A percentile compares a stretch with the other conserved stretches of the same genome.
Evolutionary conservation across 2,113 vertebrate species (phyloP).

Genomic region (Callipepla squamata): DNA sequence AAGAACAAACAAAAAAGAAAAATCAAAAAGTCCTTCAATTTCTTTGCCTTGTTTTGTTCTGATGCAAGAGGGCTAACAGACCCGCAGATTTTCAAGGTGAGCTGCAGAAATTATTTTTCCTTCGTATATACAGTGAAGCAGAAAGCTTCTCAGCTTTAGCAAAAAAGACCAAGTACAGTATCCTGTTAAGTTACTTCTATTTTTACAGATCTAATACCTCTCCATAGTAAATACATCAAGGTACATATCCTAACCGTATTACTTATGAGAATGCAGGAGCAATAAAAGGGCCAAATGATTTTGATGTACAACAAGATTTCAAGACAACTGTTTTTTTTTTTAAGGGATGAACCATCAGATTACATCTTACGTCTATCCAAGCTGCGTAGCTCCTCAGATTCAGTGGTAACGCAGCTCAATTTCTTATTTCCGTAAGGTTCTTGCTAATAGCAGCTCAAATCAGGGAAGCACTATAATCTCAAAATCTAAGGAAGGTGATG

Average conservation of each 20-base stretch:
- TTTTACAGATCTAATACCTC: not conserved
- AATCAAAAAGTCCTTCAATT: not conserved
- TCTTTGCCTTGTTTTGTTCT: not conserved
- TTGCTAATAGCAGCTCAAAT: not conserved
- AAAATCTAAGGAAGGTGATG: not conserved
- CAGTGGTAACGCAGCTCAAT: not conserved
- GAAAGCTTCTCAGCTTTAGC: not conserved
- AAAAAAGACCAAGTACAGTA: not conserved
- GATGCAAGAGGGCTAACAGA: not conserved
- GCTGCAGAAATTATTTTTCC: not conserved
- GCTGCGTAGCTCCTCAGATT: not conserved
- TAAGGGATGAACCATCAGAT: not conserved
- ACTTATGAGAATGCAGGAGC: accelerated
- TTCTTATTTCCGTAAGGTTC: not conserved
- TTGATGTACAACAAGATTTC: accelerated
- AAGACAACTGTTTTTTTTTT: not conserved
- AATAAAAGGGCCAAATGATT: not conserved
- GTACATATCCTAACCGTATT: not conserved
- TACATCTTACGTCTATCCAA: not conserved
- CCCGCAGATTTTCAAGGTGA: not conserved
- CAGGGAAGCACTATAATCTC: not conserved
- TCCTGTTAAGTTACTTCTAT: not conserved
- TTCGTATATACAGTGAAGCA: not conserved
- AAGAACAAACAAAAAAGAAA: not conserved
- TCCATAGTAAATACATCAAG: not conserved